Evolutionary conservation across 2,113 vertebrate species (phyloP).

Genomic region (Myiopsitta monachus): DNA sequence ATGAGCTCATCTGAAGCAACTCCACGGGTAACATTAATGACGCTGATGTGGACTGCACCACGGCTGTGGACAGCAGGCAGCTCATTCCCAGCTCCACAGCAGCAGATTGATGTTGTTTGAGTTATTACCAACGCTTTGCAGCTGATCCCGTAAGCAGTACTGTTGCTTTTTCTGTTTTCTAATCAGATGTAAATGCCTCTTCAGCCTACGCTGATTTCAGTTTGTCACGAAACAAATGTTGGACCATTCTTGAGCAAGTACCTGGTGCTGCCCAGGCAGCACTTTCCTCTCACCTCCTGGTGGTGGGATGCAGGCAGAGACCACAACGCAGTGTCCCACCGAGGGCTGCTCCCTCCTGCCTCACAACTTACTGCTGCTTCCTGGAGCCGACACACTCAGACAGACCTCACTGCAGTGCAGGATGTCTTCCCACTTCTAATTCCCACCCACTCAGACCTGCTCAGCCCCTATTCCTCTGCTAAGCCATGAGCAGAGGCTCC

Average conservation of each 20-base stretch:
- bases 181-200: not conserved
- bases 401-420: not conserved
- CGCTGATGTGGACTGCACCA: not conserved
- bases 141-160: not conserved
- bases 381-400: rapidly evolving
- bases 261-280: not conserved
- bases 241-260: not conserved
- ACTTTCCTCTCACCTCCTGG: rapidly evolving
- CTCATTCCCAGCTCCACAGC: not conserved
- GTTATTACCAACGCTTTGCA: not conserved
- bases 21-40: not conserved
- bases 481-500: not conserved
- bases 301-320: not conserved
- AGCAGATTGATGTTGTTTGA: not conserved
- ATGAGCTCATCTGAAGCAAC: not conserved
- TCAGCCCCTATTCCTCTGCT: not conserved
- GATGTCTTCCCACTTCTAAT: not conserved
- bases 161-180: not conserved
- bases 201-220: not conserved
- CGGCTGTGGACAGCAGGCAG: not conserved
- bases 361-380: not conserved
- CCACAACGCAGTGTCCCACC: not conserved
- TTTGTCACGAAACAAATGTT: not conserved
- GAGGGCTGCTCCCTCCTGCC: not conserved
- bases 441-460: not conserved